Base-by-base conservation (phyloP, 2,888 invertebrate species). In the Dyspetes luteomarginatus region DNA sequence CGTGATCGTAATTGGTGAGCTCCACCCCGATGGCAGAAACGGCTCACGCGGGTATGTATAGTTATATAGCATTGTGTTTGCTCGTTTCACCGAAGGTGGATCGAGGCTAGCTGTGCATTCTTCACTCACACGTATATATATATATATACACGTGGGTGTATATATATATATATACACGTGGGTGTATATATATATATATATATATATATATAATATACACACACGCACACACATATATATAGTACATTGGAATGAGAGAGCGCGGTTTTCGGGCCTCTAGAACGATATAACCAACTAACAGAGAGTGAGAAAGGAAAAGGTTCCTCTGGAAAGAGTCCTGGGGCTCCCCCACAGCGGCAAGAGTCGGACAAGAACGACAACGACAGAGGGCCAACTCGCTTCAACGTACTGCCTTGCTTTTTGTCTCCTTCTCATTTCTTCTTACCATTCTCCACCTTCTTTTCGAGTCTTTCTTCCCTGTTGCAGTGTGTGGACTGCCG, bases 1-100 rank as follows among this genome's bases (percentile, higher is more conserved):
- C 84, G 88, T 85, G 85, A 84, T 85, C 85, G 86, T 89, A 89
- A 89, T 90, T 90, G 89, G 86, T 86, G 85, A 83, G 84, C 80
- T 65, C 50, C n/a, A 50, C 50, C 55, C 24, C 56, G 62, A 77
- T 78, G 77, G 81, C 83, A 85, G 85, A 87, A 52, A 77, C 74
- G 30, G 73, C 17, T 36, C 2, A 1, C 12, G 36, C 36, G 12
- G 5, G 12, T 36, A 36, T 36, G 2, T 36, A 36, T 36, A 36
- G 7, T 9, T 36, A 36, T 36, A 36, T 36, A 36, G 36, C 12
- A 12, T 12, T 2, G 12, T 36, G 5, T 9, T 36, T 36, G 36
- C 12, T 36, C 36, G 1, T 36, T 36, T 36, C 12, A 12, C 36
- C 1, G 36, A n/a, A n/a, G n/a, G n/a, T n/a, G n/a, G n/a, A n/a